These are phyloP conservation scores for Cordilura impudica DNA, from an alignment of 2,888 invertebrate genomes.

Conservation along the genomic window DNA sequence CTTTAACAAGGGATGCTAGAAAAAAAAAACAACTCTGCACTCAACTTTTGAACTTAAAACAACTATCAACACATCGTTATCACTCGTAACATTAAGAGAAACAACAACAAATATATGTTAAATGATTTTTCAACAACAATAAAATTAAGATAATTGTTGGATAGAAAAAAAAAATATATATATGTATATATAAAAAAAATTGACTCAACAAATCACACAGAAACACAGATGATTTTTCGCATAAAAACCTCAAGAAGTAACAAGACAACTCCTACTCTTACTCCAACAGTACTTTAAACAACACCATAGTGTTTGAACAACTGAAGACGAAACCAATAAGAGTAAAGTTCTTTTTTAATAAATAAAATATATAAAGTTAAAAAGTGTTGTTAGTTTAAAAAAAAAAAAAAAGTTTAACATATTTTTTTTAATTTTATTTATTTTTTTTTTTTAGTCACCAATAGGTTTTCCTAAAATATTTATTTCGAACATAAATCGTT, in stretches of 20 bases:
- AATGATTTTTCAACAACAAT: constrained; percentile 37
- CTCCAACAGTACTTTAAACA: constrained; percentile 68
- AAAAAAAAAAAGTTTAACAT: background rate
- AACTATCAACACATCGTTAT: constrained; percentile 64
- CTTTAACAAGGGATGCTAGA: background rate
- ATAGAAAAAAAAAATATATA: constrained; percentile 58
- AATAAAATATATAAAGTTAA: background rate
- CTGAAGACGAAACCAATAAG: background rate
- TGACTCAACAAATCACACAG: constrained; percentile 30
- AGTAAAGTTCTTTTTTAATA: constrained; percentile 14
- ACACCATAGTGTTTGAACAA: constrained; percentile 58
- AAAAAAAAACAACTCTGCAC: constrained; percentile 11
- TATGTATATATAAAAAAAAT: constrained; percentile 16
- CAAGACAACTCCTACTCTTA: constrained; percentile 76
- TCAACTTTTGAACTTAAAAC: constrained; percentile 18
- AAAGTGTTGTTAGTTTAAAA: no score
- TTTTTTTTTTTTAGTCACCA: background rate
- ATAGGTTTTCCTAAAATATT: constrained; percentile 1
- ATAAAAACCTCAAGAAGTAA: constrained; percentile 75
- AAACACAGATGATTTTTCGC: constrained; percentile 63
- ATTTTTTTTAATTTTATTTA: background rate
- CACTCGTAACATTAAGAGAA: constrained; percentile 60
- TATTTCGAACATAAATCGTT: background rate
- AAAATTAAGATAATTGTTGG: constrained; percentile 52
- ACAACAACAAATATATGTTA: constrained; percentile 25